Evolutionary conservation across 53 echinoderm and acorn worm species (phyloP).

Genomic region (Astropecten irregularis): DNA sequence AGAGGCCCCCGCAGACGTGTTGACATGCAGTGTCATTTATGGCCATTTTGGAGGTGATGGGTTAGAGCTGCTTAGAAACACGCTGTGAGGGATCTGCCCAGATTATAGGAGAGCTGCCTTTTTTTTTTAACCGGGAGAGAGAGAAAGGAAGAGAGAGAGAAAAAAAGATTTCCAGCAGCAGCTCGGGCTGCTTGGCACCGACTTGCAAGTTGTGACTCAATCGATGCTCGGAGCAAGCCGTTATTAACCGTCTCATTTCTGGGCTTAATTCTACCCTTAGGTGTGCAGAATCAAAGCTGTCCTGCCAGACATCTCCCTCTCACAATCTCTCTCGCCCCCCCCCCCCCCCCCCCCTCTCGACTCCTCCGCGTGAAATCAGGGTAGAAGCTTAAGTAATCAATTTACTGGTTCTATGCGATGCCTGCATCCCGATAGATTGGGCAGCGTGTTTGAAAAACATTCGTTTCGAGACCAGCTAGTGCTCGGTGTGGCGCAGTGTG

Average conservation of each 20-base stretch:
- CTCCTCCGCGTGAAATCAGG: background rate
- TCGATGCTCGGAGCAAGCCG: constrained; percentile 16
- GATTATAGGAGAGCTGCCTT: constrained; percentile 19
- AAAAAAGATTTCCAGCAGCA: background rate
- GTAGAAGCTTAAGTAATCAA: constrained; percentile 42
- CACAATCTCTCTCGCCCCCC: background rate
- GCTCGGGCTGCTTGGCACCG: background rate
- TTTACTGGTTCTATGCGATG: background rate
- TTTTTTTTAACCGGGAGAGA: background rate
- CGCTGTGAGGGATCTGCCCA: constrained; percentile 21
- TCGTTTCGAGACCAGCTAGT: constrained; percentile 7
- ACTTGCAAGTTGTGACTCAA: constrained; percentile 35
- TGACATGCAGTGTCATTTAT: constrained; percentile 40
- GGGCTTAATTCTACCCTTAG: constrained; percentile 37
- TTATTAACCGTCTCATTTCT: constrained; percentile 57
- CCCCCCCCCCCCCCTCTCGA: background rate
- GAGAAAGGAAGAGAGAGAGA: background rate
- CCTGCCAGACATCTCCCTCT: constrained; percentile 13
- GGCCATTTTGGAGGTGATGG: constrained; percentile 29
- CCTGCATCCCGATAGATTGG: constrained; percentile 1
- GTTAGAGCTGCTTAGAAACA: constrained; percentile 20
- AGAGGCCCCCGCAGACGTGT: background rate
- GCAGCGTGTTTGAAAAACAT: constrained; percentile 42
- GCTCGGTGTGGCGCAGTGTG: too few relatives aligned
- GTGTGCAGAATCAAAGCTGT: constrained; percentile 36